Conservation (phyloP, 2,888 invertebrate genomes). For the Eupithecia subfuscata region DNA sequence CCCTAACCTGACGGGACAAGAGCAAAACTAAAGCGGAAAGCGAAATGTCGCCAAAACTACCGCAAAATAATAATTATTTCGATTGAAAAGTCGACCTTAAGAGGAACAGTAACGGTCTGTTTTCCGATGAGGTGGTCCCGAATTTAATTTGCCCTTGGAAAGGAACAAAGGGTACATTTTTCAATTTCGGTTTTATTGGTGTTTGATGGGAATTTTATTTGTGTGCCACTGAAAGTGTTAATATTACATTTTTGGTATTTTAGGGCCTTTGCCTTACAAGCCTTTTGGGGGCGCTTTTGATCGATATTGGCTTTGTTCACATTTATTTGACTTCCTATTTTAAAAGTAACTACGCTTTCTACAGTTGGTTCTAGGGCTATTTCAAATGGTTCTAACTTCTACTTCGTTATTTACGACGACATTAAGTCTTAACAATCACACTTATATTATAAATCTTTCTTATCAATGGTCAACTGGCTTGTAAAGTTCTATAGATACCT, state of each 20-base stretch:
- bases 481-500: background rate
- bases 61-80: background rate
- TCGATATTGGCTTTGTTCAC: background rate
- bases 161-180: constrained; percentile 33
- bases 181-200: constrained; percentile 33
- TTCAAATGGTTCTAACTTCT: background rate
- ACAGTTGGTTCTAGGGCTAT: background rate
- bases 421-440: background rate
- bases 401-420: background rate
- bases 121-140: constrained; percentile 11
- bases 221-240: constrained; percentile 14
- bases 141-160: constrained; percentile 29
- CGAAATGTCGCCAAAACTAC: constrained; percentile 11
- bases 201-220: constrained; percentile 30
- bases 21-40: constrained; percentile 2
- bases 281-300: background rate
- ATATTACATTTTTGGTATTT: constrained; percentile 17
- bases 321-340: background rate
- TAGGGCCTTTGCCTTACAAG: background rate
- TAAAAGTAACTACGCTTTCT: background rate
- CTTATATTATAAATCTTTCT: too few relatives aligned
- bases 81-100: constrained; percentile 12
- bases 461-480: too few relatives aligned
- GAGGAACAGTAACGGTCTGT: background rate
- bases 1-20: constrained; percentile 14